A percentile compares a stretch with the other conserved stretches of the same genome.
Evolutionary conservation across 2,797 vertebrate genomes (phyloP).

Genomic region (Clamator glandarius): DNA sequence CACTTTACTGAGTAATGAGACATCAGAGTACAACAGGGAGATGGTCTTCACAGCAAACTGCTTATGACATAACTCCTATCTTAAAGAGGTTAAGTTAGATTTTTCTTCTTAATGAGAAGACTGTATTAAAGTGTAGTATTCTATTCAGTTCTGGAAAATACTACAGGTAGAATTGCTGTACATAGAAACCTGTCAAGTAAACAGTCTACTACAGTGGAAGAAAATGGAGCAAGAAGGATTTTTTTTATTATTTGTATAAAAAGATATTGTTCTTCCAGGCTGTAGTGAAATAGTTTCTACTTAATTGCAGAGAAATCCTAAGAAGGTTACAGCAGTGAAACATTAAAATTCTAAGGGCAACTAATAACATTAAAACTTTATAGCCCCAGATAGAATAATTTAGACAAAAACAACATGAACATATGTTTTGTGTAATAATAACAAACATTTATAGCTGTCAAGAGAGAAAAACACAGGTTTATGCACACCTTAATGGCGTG

Average conservation of each 20-base stretch:
- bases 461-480: conserved; percentile 89
- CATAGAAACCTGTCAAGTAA: conserved; percentile 56
- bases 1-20: background rate
- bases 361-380: conserved; percentile 92
- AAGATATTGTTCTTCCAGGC: conserved; percentile 83
- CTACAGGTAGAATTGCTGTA: conserved; percentile 36
- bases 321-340: conserved; percentile 85
- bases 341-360: conserved; percentile 91
- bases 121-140: background rate
- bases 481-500: conserved; percentile 90
- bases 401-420: conserved; percentile 88
- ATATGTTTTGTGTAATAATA: conserved; percentile 95
- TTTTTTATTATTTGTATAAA: conserved; percentile 82
- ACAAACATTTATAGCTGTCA: conserved; percentile 92
- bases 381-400: conserved; percentile 89
- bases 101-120: conserved; percentile 11
- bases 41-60: conserved; percentile 4
- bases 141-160: conserved; percentile 55
- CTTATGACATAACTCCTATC: background rate
- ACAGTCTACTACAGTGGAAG: conserved; percentile 60
- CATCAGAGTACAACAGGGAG: background rate
- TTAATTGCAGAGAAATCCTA: conserved; percentile 85
- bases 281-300: conserved; percentile 82
- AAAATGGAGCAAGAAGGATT: conserved; percentile 62
- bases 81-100: background rate